Percentiles rank a stretch among this genome's conserved stretches.
Conservation (phyloP, 2,888 invertebrate genomes). For the Eurytoma adleriae region DNA sequence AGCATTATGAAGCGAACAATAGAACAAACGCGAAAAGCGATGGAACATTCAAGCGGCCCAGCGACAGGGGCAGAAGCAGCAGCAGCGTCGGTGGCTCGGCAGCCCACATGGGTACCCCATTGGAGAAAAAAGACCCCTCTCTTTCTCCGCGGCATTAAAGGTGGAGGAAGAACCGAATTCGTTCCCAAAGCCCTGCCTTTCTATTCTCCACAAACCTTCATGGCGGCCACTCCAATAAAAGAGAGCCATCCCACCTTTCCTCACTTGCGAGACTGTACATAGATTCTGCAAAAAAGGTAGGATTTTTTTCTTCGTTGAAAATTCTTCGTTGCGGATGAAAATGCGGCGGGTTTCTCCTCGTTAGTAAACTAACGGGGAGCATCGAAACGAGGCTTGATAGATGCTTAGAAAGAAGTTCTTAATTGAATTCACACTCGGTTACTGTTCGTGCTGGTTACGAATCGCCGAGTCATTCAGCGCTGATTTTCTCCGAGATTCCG, state of each 20-base stretch:
- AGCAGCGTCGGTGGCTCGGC: slow-evolving; percentile 1
- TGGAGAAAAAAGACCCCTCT: slow-evolving; percentile 38
- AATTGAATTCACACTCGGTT: slow-evolving; percentile 75
- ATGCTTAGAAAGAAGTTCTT: slow-evolving; percentile 70
- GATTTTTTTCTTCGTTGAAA: background rate
- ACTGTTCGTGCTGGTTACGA: slow-evolving; percentile 66
- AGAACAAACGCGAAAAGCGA: slow-evolving; percentile 39
- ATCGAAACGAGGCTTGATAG: slow-evolving; percentile 72
- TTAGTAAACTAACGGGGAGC: slow-evolving; percentile 17
- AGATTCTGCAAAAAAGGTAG: too few relatives aligned
- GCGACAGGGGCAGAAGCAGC: background rate
- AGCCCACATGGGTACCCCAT: slow-evolving; percentile 24
- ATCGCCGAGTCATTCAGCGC: slow-evolving; percentile 72
- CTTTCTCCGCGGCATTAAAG: slow-evolving; percentile 57
- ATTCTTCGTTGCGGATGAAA: background rate
- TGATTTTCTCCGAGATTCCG: slow-evolving; percentile 70
- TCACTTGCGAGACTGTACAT: too few relatives aligned
- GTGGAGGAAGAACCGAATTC: slow-evolving; percentile 64
- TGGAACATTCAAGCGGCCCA: background rate
- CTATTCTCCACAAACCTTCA: slow-evolving; percentile 57
- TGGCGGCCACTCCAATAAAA: too few relatives aligned
- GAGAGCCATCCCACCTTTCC: slow-evolving; percentile 35
- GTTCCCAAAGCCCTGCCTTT: slow-evolving; percentile 67
- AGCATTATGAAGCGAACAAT: background rate
- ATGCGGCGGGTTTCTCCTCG: background rate